Percentiles rank a stretch among this genome's conserved stretches.
phyloP scores from a whole-genome alignment of 1,140 invertebrate species.

The Drosophila lini region DNA sequence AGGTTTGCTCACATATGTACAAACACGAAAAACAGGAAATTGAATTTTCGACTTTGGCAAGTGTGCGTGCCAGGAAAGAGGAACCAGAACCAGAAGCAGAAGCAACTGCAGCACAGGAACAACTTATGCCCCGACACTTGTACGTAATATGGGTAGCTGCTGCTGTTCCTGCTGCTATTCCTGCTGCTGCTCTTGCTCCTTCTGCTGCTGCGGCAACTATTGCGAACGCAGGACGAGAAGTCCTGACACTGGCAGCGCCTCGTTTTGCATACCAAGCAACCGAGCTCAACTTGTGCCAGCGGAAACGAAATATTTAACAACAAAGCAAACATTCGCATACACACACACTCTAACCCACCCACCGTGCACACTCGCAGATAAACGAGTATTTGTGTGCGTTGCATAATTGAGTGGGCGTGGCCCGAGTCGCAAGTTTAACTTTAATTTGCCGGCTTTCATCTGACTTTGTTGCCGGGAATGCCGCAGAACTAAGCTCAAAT shows the following conservation, averaged over 20 bases:
- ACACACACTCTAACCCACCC: conserved; percentile 25
- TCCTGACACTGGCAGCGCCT: conserved; percentile 77
- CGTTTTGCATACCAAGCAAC: conserved; percentile 81
- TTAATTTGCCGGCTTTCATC: conserved; percentile 60
- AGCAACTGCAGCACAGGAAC: conserved; percentile 28
- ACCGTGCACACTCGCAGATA: conserved; percentile 21
- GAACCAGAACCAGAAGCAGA: conserved; percentile 35
- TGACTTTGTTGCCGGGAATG: conserved; percentile 47
- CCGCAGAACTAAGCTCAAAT: conserved; percentile 55
- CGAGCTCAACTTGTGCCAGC: conserved; percentile 67
- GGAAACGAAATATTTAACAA: conserved; percentile 83
- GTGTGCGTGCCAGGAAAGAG: conserved; percentile 75
- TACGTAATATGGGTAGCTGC: conserved; percentile 42
- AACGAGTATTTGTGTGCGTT: conserved; percentile 40
- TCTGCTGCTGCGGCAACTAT: conserved; percentile 68
- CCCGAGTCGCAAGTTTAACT: conserved; percentile 43
- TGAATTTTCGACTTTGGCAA: conserved; percentile 83
- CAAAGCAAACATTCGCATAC: conserved; percentile 60
- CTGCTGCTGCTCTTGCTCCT: conserved; percentile 17
- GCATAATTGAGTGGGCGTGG: conserved; percentile 78
- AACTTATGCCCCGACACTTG: conserved; percentile 51
- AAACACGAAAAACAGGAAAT: conserved; percentile 81
- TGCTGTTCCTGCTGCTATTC: conserved; percentile 9
- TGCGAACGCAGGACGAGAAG: conserved; percentile 67
- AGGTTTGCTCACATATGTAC: conserved; percentile 67